Evolutionary conservation across 2,888 invertebrate species (phyloP).

Genomic region (Phania funesta): DNA sequence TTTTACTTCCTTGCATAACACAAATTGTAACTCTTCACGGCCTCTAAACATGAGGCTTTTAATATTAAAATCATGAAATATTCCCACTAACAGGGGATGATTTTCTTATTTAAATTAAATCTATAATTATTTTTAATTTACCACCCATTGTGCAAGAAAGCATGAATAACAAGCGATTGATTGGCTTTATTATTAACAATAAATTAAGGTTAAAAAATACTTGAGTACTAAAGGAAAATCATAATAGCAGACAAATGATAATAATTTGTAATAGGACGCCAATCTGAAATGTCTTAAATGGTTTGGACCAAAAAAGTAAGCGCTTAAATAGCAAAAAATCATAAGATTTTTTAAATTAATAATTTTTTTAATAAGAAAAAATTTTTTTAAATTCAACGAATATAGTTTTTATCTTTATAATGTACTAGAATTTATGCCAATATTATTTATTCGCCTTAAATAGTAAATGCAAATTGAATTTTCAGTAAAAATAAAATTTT

Average conservation of each 20-base stretch:
- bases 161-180: neutral
- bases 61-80: neutral
- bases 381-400: too few relatives aligned
- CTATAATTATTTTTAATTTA: constrained; percentile 26
- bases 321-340: too few relatives aligned
- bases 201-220: constrained; percentile 5
- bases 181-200: constrained; percentile 17
- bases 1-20: neutral
- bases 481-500: too few relatives aligned
- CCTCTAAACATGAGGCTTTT: neutral
- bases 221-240: neutral
- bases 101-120: neutral
- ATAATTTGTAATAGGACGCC: neutral
- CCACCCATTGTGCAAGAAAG: constrained; percentile 27
- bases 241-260: neutral
- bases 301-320: too few relatives aligned
- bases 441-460: too few relatives aligned
- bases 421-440: too few relatives aligned
- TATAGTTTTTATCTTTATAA: too few relatives aligned
- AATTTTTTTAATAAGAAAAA: too few relatives aligned
- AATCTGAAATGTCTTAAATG: too few relatives aligned
- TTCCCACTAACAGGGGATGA: neutral
- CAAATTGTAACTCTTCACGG: constrained; percentile 6
- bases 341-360: too few relatives aligned
- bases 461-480: too few relatives aligned